Conservation (phyloP, 30 jellyfish, hydroid and myxozoan genomes). For the Aurelia coerulea region DNA sequence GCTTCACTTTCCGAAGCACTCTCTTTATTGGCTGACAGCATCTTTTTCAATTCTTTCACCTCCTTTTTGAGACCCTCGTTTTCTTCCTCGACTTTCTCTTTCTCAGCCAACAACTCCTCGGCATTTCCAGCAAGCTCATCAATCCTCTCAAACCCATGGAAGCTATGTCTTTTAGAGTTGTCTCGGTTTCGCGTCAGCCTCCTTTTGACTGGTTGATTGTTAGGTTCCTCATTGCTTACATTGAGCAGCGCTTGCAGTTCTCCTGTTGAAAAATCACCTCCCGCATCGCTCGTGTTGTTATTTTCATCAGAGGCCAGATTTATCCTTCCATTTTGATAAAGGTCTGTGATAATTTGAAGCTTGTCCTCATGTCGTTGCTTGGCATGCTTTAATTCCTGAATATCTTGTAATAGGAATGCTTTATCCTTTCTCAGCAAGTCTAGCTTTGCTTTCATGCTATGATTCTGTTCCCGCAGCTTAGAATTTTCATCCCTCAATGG, state of each 20-base stretch:
- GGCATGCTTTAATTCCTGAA: conserved; percentile 64
- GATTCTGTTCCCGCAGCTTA: conserved; percentile 72
- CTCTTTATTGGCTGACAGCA: conserved; percentile 16
- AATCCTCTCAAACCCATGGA: conserved; percentile 50
- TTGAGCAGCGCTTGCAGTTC: conserved; percentile 31
- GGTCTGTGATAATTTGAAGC: conserved; percentile 40
- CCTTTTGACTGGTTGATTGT: not conserved
- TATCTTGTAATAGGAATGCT: conserved; percentile 52
- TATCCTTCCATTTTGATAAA: conserved; percentile 41
- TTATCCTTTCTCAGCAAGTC: conserved; percentile 69
- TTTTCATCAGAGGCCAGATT: conserved; percentile 35
- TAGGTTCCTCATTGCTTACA: not conserved
- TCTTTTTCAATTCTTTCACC: conserved; percentile 36
- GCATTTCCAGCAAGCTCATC: conserved; percentile 70
- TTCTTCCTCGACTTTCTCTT: conserved; percentile 52
- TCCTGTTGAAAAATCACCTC: conserved; percentile 25
- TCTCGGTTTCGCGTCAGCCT: conserved; percentile 35
- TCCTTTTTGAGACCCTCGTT: conserved; percentile 61
- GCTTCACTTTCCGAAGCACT: conserved; percentile 40
- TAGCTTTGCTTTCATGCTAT: conserved; percentile 64
- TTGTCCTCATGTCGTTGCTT: conserved; percentile 62
- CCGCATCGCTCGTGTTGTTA: conserved; percentile 31
- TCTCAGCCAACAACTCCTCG: conserved; percentile 70
- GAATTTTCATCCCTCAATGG: conserved; percentile 95
- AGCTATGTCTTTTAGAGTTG: conserved; percentile 57